Evolutionary conservation across 2,113 vertebrate genomes (phyloP).

Genomic region (Protomyctophum bolini): DNA sequence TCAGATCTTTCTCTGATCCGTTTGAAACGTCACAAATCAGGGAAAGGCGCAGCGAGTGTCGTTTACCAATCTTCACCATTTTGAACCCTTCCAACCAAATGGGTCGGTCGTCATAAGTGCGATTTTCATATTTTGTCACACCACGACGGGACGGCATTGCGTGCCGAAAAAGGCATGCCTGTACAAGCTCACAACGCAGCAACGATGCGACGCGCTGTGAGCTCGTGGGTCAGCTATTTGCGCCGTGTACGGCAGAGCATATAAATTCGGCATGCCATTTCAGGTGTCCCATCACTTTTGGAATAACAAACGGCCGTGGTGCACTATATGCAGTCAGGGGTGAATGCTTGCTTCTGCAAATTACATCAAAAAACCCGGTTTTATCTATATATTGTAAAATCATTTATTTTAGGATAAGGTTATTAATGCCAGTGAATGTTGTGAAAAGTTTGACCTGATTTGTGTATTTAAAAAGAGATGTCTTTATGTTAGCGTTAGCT

Average conservation of each 20-base stretch:
- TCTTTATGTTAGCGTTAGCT: constrained; percentile 51
- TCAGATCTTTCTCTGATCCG: constrained; percentile 30
- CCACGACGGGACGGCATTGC: no score
- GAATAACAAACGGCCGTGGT: constrained; percentile 56
- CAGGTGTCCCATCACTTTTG: constrained; percentile 49
- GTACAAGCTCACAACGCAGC: no score
- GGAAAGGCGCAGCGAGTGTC: constrained; percentile 58
- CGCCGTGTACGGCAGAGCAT: no score
- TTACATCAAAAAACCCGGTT: constrained; percentile 51
- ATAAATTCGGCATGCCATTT: constrained; percentile 31
- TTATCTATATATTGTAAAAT: constrained; percentile 72
- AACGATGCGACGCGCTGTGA: no score
- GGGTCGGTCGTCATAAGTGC: constrained; percentile 33
- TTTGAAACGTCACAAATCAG: constrained; percentile 63
- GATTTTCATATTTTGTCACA: no score
- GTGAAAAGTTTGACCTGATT: constrained; percentile 55
- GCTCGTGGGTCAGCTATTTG: no score
- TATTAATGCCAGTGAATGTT: constrained; percentile 63
- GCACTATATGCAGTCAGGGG: constrained; percentile 69
- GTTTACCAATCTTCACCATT: constrained; percentile 66
- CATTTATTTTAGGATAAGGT: constrained; percentile 75
- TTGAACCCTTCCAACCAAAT: constrained; percentile 52
- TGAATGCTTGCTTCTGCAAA: constrained; percentile 48
- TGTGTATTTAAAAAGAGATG: constrained; percentile 56
- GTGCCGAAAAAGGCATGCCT: no score